Conservation (phyloP, 2,888 invertebrate genomes). For the Aquatica leii region DNA sequence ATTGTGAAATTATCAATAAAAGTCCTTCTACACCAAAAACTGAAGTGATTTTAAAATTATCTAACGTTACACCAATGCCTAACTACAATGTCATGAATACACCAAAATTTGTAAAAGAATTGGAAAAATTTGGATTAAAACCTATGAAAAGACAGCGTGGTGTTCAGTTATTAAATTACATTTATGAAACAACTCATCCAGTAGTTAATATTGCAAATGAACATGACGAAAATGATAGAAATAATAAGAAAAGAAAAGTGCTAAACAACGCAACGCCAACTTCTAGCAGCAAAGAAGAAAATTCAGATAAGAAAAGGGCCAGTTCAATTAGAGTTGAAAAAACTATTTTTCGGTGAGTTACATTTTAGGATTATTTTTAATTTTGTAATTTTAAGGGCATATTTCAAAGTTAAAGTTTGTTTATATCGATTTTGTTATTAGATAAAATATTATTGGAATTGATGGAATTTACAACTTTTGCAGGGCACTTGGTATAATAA, state of each 20-base stretch:
- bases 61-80: constrained; percentile 66
- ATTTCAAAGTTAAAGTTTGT: too few species aligned
- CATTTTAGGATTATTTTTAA: too few species aligned
- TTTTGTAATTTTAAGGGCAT: too few species aligned
- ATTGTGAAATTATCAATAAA: background rate
- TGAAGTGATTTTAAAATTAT: constrained; percentile 63
- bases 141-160: constrained; percentile 69
- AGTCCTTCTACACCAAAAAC: constrained; percentile 57
- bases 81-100: constrained; percentile 68
- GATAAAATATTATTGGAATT: too few species aligned
- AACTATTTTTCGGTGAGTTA: too few species aligned
- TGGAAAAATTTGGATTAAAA: constrained; percentile 73
- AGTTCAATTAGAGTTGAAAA: too few species aligned
- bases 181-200: constrained; percentile 76
- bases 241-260: constrained; percentile 14
- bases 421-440: too few species aligned
- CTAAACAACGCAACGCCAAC: constrained; percentile 12
- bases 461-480: too few species aligned
- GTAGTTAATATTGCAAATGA: constrained; percentile 50
- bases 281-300: background rate
- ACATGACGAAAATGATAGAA: constrained; percentile 37
- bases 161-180: constrained; percentile 69
- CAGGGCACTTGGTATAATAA: too few species aligned
- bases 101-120: constrained; percentile 65
- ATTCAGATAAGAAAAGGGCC: background rate